Percentiles rank a stretch among this genome's conserved stretches.
These are phyloP conservation scores for Lathronympha strigana DNA, from an alignment of 2,888 invertebrate genomes.

Conservation along the genomic window DNA sequence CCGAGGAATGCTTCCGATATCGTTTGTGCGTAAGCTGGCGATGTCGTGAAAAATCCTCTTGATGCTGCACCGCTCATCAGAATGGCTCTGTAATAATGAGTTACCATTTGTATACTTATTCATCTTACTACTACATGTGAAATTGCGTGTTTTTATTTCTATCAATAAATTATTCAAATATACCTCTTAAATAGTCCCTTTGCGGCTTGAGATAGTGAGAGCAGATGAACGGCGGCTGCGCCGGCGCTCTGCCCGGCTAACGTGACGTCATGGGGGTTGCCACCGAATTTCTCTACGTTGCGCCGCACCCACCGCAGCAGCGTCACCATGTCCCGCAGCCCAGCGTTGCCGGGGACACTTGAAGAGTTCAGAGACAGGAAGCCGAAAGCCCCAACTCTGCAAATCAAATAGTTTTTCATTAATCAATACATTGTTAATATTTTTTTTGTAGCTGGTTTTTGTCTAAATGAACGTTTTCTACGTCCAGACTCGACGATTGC, in stretches of 20 bases:
- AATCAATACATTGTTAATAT: too few species aligned
- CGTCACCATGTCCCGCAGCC: slow-evolving; percentile 72
- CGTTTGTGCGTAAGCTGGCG: slow-evolving; percentile 60
- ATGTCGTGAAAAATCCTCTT: slow-evolving; percentile 60
- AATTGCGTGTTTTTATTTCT: neutral
- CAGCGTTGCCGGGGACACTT: slow-evolving; percentile 74
- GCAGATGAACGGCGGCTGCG: slow-evolving; percentile 62
- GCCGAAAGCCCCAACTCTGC: slow-evolving; percentile 73
- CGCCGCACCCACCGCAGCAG: slow-evolving; percentile 71
- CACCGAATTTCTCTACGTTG: slow-evolving; percentile 71
- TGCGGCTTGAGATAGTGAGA: slow-evolving; percentile 64
- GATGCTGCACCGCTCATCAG: slow-evolving; percentile 69
- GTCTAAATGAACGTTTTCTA: too few species aligned
- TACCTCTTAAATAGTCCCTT: slow-evolving; percentile 69
- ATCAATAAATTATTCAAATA: neutral
- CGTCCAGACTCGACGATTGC: too few species aligned
- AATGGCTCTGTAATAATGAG: slow-evolving; percentile 61
- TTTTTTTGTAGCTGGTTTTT: neutral
- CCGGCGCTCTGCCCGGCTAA: slow-evolving; percentile 77
- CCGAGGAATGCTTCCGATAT: slow-evolving; percentile 58
- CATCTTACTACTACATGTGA: too few species aligned
- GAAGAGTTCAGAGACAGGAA: slow-evolving; percentile 70
- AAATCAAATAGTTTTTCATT: slow-evolving; percentile 44
- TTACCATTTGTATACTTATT: neutral
- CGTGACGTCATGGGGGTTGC: slow-evolving; percentile 70